Conservation (phyloP, 2,113 vertebrate genomes). For the Dunckerocampus dactyliophorus region DNA sequence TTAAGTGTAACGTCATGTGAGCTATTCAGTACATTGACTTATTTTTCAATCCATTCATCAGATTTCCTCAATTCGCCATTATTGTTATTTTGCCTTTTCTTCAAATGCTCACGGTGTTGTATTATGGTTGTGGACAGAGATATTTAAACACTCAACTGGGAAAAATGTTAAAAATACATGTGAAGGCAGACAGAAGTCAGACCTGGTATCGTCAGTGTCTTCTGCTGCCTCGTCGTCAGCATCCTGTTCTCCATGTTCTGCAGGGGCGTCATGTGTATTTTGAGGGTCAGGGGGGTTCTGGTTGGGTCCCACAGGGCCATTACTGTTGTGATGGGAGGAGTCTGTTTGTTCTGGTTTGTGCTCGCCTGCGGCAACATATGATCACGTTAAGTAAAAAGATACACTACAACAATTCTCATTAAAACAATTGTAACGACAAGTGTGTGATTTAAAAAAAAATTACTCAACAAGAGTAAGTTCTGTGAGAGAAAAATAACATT, state of each 20-base stretch:
- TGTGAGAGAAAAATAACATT: neutral
- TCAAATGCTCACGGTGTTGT: neutral
- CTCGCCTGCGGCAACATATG: conserved; percentile 39
- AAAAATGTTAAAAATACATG: too few relatives aligned
- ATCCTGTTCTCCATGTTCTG: conserved; percentile 83
- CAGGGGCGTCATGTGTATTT: conserved; percentile 32
- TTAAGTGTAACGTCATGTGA: too few relatives aligned
- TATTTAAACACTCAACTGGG: too few relatives aligned
- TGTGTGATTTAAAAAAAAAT: neutral
- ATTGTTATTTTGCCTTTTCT: neutral
- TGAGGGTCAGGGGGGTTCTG: conserved; percentile 34
- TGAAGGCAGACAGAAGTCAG: neutral
- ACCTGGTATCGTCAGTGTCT: conserved; percentile 91
- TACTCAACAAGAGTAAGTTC: too few relatives aligned
- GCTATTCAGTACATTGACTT: too few relatives aligned
- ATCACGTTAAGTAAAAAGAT: too few relatives aligned
- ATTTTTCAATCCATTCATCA: too few relatives aligned
- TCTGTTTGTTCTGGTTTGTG: conserved; percentile 42
- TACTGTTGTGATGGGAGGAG: conserved; percentile 49
- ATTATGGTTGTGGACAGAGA: too few relatives aligned
- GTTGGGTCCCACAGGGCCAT: conserved; percentile 40
- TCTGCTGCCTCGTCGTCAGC: conserved; percentile 90
- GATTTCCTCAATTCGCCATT: too few relatives aligned
- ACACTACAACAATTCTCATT: too few relatives aligned
- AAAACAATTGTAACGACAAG: neutral